Conservation (phyloP, 2,888 invertebrate species). For the Ceratothoa steindachneri region DNA sequence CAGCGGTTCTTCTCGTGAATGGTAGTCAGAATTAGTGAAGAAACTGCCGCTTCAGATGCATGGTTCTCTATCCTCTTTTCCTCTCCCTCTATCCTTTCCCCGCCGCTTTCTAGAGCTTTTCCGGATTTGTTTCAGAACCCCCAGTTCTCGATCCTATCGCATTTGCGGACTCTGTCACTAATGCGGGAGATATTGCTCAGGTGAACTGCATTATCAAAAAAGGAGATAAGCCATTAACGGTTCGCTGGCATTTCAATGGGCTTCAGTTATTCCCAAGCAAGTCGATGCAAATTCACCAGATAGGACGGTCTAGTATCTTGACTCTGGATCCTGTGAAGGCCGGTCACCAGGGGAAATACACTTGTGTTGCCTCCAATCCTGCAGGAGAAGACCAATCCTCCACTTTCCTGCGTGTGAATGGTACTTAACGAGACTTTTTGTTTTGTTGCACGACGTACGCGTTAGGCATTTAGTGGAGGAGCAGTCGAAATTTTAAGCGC, state of each 20-base stretch:
- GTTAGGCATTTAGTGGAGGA: no score
- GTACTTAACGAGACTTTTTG: conserved; percentile 58
- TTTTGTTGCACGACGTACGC: no score
- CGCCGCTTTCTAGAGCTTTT: neutral
- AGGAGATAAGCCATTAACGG: conserved; percentile 54
- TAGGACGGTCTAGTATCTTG: conserved; percentile 63
- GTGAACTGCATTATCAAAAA: conserved; percentile 52
- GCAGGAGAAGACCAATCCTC: conserved; percentile 59
- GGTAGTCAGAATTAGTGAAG: conserved; percentile 5
- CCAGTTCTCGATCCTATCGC: conserved; percentile 36
- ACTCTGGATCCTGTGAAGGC: conserved; percentile 55
- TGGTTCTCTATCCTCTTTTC: neutral
- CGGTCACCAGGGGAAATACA: conserved; percentile 48
- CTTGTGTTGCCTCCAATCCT: conserved; percentile 48
- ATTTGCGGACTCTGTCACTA: conserved; percentile 32
- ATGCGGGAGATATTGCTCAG: conserved; percentile 43
- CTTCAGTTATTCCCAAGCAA: conserved; percentile 46
- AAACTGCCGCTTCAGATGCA: neutral
- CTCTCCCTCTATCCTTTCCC: neutral
- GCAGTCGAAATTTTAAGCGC: no score
- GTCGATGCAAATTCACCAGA: conserved; percentile 58
- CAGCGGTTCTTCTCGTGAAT: conserved; percentile 62
- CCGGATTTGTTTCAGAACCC: conserved; percentile 34
- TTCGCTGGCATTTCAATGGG: conserved; percentile 53
- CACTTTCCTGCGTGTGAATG: conserved; percentile 68